A percentile compares a stretch with the other conserved stretches of the same genome.
These are phyloP conservation scores for Malacoraja senta DNA, from an alignment of 2,797 vertebrate genomes.

Conservation along the genomic window DNA sequence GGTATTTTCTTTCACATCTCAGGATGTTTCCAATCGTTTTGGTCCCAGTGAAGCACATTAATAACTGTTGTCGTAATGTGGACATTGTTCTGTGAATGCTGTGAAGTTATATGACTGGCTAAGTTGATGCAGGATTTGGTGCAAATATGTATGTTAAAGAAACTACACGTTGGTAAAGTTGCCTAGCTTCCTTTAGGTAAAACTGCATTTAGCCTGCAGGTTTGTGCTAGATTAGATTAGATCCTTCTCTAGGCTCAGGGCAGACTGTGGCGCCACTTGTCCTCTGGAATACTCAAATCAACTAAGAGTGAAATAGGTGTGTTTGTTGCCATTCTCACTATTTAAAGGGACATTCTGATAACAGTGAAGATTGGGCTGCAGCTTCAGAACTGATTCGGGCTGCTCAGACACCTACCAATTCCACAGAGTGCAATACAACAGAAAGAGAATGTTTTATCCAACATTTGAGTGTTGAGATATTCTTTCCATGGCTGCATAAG, in stretches of 20 bases:
- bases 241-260: not conserved
- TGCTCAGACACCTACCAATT: too few relatives aligned
- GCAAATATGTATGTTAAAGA: not conserved
- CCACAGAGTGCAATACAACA: too few relatives aligned
- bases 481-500: too few relatives aligned
- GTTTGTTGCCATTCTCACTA: too few relatives aligned
- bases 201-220: not conserved
- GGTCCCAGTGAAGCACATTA: not conserved
- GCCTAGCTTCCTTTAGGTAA: not conserved
- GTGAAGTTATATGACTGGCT: not conserved
- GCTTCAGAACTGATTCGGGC: too few relatives aligned
- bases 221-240: not conserved
- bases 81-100: not conserved
- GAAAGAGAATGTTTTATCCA: too few relatives aligned
- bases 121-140: not conserved
- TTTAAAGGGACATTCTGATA: too few relatives aligned
- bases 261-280: not conserved
- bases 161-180: not conserved
- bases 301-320: too few relatives aligned
- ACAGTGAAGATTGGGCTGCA: too few relatives aligned
- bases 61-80: not conserved
- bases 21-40: not conserved
- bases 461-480: too few relatives aligned
- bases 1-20: not conserved
- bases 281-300: too few relatives aligned